Percentiles rank a stretch among this genome's conserved stretches.
Evolutionary conservation across 2,888 invertebrate genomes (phyloP).

Genomic region (Philereme vetulata): DNA sequence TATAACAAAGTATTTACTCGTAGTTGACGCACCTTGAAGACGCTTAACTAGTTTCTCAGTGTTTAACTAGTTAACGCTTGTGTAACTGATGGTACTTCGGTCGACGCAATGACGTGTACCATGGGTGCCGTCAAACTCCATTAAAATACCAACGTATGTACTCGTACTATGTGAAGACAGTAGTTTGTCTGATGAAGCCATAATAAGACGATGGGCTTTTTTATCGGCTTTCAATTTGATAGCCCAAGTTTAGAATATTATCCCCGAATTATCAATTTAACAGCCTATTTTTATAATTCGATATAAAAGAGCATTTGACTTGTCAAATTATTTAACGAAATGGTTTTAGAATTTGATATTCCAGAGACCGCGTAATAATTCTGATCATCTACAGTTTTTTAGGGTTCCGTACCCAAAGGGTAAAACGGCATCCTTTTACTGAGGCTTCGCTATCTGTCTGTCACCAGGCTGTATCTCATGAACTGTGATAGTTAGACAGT

Average conservation of each 20-base stretch:
- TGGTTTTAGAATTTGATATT: slow-evolving; percentile 9
- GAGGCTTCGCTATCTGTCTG: too few species aligned
- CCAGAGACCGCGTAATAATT: neutral
- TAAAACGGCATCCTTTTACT: too few species aligned
- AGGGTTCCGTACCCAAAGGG: too few species aligned
- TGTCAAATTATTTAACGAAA: slow-evolving; percentile 11
- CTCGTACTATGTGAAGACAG: slow-evolving; percentile 28
- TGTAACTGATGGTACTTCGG: slow-evolving; percentile 27
- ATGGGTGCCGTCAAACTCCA: slow-evolving; percentile 64
- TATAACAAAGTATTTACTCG: too few species aligned
- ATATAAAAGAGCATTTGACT: slow-evolving; percentile 14
- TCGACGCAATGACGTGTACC: slow-evolving; percentile 49
- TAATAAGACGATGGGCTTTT: slow-evolving; percentile 36
- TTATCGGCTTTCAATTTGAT: slow-evolving; percentile 30
- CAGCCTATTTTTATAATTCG: slow-evolving; percentile 13
- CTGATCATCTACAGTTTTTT: too few species aligned
- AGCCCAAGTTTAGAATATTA: slow-evolving; percentile 15
- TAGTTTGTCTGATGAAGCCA: slow-evolving; percentile 37
- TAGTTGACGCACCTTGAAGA: too few species aligned
- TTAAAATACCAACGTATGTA: slow-evolving; percentile 60
- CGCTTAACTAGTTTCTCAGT: too few species aligned
- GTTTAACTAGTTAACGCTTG: neutral
- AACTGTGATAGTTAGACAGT: too few species aligned
- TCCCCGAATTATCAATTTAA: slow-evolving; percentile 28
- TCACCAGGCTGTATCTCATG: too few species aligned